Percentiles rank a stretch among this genome's conserved stretches.
Conservation (phyloP, 2,113 vertebrate species). For the Accipiter virgatus region DNA sequence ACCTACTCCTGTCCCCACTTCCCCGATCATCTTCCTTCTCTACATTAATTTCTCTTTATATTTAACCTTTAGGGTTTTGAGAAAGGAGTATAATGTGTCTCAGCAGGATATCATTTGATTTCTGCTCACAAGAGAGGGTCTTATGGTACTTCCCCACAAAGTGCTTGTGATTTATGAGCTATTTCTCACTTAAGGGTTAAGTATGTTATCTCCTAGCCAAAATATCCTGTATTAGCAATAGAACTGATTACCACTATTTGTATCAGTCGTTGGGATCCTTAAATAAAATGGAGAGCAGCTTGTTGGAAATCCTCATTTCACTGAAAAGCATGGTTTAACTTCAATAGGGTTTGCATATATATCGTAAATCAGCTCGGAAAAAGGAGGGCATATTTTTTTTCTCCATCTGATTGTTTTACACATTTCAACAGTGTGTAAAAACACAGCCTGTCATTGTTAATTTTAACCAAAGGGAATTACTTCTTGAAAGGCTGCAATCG, state of each 20-base stretch:
- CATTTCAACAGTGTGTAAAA: conserved; percentile 53
- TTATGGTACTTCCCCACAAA: neutral
- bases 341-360: conserved; percentile 64
- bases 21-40: neutral
- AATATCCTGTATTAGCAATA: conserved; percentile 18
- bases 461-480: conserved; percentile 63
- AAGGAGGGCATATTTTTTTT: conserved; percentile 37
- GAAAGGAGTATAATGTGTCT: conserved; percentile 43
- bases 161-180: conserved; percentile 56
- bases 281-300: conserved; percentile 59
- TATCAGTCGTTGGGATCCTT: conserved; percentile 40
- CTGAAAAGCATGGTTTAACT: conserved; percentile 70
- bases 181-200: conserved; percentile 55
- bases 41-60: conserved; percentile 51
- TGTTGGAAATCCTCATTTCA: conserved; percentile 60
- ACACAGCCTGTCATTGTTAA: conserved; percentile 56
- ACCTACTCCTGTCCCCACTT: neutral
- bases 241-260: conserved; percentile 19
- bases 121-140: conserved; percentile 21
- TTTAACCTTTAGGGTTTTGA: conserved; percentile 60
- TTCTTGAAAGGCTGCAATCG: conserved; percentile 32
- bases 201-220: conserved; percentile 37
- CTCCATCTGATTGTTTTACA: conserved; percentile 51
- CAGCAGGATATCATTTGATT: conserved; percentile 17
- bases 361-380: conserved; percentile 63